Conservation (phyloP, 1,140 invertebrate species). For the Rhyzopertha dominica region DNA sequence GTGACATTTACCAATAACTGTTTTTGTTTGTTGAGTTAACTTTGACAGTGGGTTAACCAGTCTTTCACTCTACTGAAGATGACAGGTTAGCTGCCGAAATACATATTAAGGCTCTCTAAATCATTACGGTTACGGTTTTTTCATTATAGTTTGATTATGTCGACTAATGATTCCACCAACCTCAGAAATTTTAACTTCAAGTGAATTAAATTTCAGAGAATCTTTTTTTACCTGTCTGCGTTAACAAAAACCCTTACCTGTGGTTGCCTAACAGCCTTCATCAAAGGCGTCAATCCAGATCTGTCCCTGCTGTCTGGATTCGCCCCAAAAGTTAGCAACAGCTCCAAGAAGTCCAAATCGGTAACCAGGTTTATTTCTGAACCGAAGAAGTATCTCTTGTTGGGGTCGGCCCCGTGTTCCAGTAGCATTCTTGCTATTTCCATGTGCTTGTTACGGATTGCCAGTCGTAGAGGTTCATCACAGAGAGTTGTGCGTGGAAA, state of each 20-base stretch:
- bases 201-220: too few species aligned
- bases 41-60: too few species aligned
- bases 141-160: too few species aligned
- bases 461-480: slow-evolving; percentile 76
- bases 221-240: too few species aligned
- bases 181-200: too few species aligned
- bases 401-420: slow-evolving; percentile 69
- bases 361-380: slow-evolving; percentile 84
- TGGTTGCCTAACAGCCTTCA: slow-evolving; percentile 76
- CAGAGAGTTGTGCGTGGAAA: slow-evolving; percentile 68
- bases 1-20: too few species aligned
- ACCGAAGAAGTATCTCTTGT: slow-evolving; percentile 82
- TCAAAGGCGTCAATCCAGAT: slow-evolving; percentile 77
- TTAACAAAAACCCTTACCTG: slow-evolving; percentile 50
- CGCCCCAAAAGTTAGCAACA: slow-evolving; percentile 78
- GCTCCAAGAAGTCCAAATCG: slow-evolving; percentile 74
- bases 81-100: too few species aligned
- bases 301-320: slow-evolving; percentile 80
- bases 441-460: slow-evolving; percentile 81
- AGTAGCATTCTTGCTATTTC: slow-evolving; percentile 63
- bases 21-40: too few species aligned
- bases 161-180: too few species aligned
- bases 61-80: too few species aligned
- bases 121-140: too few species aligned
- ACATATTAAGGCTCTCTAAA: too few species aligned